Conservation (phyloP, 2,797 vertebrate genomes). For the Myotis vivesi region DNA sequence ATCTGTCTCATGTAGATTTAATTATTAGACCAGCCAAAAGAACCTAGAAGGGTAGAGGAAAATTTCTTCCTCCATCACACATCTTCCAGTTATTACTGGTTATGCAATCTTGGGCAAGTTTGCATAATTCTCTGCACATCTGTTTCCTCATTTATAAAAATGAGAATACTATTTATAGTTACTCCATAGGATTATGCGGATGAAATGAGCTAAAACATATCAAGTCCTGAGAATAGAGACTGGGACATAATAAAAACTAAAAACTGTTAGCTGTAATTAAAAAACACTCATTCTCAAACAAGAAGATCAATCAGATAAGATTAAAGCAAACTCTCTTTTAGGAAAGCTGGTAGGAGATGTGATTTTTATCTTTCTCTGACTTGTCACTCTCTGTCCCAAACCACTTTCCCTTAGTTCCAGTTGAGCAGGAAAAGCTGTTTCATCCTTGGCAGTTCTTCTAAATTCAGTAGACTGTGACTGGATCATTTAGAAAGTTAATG, state of each 20-base stretch:
- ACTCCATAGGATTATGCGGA: not conserved
- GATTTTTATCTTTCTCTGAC: conserved; percentile 40
- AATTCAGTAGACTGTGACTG: conserved; percentile 68
- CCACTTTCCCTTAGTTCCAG: conserved; percentile 55
- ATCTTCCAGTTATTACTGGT: not conserved
- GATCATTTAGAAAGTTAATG: conserved; percentile 72
- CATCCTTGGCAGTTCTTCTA: conserved; percentile 54
- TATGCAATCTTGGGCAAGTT: not conserved
- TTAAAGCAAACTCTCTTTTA: conserved; percentile 31
- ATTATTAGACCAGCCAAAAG: not conserved
- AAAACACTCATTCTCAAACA: conserved; percentile 15
- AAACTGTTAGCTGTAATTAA: not conserved
- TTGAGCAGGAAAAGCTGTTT: conserved; percentile 64
- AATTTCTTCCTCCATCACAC: not conserved
- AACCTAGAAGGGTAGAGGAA: not conserved
- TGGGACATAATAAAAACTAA: not conserved
- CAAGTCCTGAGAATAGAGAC: not conserved
- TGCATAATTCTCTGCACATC: not conserved
- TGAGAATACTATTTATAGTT: not conserved
- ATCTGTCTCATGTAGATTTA: not conserved
- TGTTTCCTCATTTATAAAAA: conserved; percentile 1
- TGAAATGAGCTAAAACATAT: not conserved
- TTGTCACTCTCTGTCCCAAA: conserved; percentile 59
- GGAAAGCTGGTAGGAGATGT: conserved; percentile 28
- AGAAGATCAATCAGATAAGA: conserved; percentile 36